These are phyloP conservation scores for Pachyrhynchus sulphureomaculatus DNA, from an alignment of 1,140 invertebrate genomes.

Conservation along the genomic window DNA sequence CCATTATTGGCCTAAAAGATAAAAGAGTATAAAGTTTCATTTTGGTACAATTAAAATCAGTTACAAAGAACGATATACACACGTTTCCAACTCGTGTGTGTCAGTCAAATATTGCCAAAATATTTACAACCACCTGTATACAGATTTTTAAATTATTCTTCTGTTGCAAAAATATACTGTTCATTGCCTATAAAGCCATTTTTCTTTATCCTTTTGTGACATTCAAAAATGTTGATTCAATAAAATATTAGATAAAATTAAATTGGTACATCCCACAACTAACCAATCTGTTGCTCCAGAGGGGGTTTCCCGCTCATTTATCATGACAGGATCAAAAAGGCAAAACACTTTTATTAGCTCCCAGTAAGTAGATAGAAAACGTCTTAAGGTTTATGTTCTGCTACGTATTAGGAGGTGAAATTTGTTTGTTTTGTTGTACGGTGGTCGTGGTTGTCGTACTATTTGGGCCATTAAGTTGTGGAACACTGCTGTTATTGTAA, in stretches of 20 bases:
- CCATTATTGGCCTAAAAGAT: constrained; percentile 18
- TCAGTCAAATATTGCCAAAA: not conserved
- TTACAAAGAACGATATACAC: not conserved
- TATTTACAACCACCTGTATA: not conserved
- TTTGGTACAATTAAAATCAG: not conserved
- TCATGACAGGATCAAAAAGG: not conserved
- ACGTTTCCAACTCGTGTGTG: not conserved
- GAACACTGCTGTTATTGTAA: constrained; percentile 57
- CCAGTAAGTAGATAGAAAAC: not conserved
- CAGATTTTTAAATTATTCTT: not conserved
- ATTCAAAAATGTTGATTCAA: not conserved
- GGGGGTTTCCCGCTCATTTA: not conserved
- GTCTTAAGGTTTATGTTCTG: not conserved
- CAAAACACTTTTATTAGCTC: not conserved
- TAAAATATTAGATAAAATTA: constrained; percentile 7
- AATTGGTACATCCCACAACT: not conserved
- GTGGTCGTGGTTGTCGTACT: constrained; percentile 6
- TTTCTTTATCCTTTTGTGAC: not conserved
- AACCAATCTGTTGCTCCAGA: not conserved
- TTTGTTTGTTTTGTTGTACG: constrained; percentile 23
- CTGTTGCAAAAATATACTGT: constrained; percentile 27
- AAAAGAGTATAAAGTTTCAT: not conserved
- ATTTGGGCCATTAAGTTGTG: constrained; percentile 39
- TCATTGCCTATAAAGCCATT: not conserved
- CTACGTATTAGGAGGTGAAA: constrained; percentile 30